Conservation (phyloP, 2,797 vertebrate species). For the Apodemus agrarius region DNA sequence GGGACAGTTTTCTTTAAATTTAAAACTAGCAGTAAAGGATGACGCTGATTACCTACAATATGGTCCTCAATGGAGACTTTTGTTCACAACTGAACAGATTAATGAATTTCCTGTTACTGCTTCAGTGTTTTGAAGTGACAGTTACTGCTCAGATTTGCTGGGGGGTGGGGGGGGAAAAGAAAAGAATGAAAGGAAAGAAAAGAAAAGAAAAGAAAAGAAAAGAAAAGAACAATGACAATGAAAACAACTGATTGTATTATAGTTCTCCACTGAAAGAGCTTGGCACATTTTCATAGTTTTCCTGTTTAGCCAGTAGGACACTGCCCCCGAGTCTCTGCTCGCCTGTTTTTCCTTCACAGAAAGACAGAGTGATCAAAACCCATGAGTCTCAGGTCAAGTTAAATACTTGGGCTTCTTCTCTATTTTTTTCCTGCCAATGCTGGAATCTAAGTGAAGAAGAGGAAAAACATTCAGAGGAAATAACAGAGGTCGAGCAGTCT, state of each 20-base stretch:
- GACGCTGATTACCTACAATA: not conserved
- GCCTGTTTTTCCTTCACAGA: not conserved
- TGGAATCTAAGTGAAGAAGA: not conserved
- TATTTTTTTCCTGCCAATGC: not conserved
- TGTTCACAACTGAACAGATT: not conserved
- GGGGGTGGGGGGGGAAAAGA: no score
- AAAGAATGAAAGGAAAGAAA: not conserved
- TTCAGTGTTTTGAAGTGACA: not conserved
- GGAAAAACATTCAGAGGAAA: not conserved
- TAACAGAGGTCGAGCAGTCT: not conserved
- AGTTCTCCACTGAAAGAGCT: not conserved
- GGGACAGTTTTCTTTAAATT: slow-evolving; percentile 4
- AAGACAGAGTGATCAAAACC: not conserved
- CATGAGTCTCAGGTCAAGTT: not conserved
- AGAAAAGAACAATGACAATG: not conserved
- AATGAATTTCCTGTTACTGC: not conserved
- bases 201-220: not conserved
- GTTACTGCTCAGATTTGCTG: not conserved
- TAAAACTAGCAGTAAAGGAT: not conserved
- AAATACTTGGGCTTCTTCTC: not conserved
- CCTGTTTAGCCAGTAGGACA: not conserved
- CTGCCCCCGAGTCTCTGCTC: not conserved
- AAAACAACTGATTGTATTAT: not conserved
- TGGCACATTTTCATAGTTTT: not conserved
- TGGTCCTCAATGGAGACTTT: not conserved